These are phyloP conservation scores for Argyresthia goedartella DNA, from an alignment of 2,888 invertebrate species.

Conservation along the genomic window DNA sequence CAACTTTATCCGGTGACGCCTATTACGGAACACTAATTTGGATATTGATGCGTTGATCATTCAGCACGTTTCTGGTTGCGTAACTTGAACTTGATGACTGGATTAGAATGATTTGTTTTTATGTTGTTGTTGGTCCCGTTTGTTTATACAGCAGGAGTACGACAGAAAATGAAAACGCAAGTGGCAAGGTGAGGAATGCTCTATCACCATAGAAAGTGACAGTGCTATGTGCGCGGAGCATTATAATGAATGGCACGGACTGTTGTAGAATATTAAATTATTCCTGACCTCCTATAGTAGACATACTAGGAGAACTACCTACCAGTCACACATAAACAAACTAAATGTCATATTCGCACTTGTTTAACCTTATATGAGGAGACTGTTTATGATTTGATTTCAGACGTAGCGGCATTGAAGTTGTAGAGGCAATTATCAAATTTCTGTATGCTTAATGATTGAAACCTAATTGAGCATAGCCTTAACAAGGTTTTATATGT, in stretches of 20 bases:
- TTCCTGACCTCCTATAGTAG: background rate
- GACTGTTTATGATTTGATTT: no score
- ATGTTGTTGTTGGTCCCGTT: background rate
- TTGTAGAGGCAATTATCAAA: no score
- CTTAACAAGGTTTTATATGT: no score
- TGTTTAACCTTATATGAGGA: no score
- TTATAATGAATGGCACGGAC: background rate
- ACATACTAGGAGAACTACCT: no score
- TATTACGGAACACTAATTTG: conserved; percentile 43
- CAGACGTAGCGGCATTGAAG: no score
- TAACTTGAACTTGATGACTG: conserved; percentile 19
- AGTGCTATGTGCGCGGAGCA: background rate
- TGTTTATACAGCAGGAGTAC: background rate
- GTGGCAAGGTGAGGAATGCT: background rate
- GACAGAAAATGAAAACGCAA: background rate
- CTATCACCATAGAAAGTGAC: background rate
- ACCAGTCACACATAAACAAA: no score
- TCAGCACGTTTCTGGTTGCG: conserved; percentile 11
- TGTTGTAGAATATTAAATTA: background rate
- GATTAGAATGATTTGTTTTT: background rate
- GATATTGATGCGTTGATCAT: conserved; percentile 14
- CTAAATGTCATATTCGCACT: no score
- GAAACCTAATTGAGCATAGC: no score
- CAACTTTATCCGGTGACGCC: conserved; percentile 42
- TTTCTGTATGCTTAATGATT: no score